Percentiles rank a stretch among this genome's conserved stretches.
Conservation (phyloP, 2,797 vertebrate species). For the Xyrichtys novacula region DNA sequence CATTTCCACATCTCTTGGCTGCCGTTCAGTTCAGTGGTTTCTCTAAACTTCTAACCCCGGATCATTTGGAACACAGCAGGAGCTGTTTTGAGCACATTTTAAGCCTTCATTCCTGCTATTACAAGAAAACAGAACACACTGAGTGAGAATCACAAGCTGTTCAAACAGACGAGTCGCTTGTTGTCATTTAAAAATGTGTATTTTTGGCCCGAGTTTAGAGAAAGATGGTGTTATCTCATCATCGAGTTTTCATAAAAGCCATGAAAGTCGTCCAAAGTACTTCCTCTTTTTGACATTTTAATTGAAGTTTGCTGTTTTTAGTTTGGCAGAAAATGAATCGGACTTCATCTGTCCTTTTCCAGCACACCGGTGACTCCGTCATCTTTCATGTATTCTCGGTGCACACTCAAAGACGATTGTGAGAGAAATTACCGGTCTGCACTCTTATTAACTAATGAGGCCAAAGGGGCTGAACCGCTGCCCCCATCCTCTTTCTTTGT, state of each 20-base stretch:
- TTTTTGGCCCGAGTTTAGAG: no score
- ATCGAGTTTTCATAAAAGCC: no score
- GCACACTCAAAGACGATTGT: conserved; percentile 28
- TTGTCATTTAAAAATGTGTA: no score
- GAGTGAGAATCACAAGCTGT: no score
- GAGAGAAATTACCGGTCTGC: conserved; percentile 52
- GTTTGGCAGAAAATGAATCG: neutral
- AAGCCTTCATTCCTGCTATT: neutral
- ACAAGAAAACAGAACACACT: neutral
- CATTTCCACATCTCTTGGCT: neutral
- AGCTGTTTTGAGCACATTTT: neutral
- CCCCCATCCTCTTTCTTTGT: conserved; percentile 49
- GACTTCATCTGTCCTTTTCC: neutral
- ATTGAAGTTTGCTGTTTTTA: neutral
- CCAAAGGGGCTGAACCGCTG: conserved; percentile 53
- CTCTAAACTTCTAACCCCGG: neutral
- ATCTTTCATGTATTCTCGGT: conserved; percentile 33
- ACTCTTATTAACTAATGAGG: conserved; percentile 79
- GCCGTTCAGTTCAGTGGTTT: neutral
- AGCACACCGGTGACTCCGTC: neutral
- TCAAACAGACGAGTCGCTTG: no score
- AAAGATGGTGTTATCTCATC: no score
- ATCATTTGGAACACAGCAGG: neutral
- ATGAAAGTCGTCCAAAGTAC: no score
- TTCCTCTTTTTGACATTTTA: neutral